Conservation (phyloP, 2,113 vertebrate species). For the Ochotona curzoniae region DNA sequence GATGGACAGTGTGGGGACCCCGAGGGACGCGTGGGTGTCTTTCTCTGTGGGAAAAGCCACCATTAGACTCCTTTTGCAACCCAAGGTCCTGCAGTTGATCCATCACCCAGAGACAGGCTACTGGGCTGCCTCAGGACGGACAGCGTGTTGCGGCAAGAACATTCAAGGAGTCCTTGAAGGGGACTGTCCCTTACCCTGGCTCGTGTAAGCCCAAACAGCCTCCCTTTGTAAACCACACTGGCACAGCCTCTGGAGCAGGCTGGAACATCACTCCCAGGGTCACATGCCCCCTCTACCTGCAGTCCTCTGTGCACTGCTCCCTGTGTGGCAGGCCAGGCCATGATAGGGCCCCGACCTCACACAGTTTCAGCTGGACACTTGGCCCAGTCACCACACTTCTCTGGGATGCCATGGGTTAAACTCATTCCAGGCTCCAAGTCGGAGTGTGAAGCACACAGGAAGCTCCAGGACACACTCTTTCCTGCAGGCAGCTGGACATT, state of each 20-base stretch:
- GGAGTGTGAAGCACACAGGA: background rate
- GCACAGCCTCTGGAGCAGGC: background rate
- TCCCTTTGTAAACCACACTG: background rate
- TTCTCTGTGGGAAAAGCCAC: constrained; percentile 88
- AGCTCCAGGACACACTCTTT: constrained; percentile 36
- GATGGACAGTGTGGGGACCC: constrained; percentile 95
- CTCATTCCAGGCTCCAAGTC: background rate
- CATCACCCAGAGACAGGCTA: background rate
- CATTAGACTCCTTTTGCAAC: background rate
- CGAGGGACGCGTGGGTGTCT: constrained; percentile 90
- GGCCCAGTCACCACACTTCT: background rate
- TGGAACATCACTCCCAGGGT: background rate
- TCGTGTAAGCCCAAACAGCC: background rate
- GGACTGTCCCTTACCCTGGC: background rate
- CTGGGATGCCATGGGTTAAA: background rate
- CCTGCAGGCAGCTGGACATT: constrained; percentile 66
- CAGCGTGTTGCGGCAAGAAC: background rate
- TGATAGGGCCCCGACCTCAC: background rate
- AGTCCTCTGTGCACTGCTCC: background rate
- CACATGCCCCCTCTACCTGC: background rate
- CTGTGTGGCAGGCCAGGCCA: background rate
- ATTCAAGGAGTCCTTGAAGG: background rate
- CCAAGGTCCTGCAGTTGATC: background rate
- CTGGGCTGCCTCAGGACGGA: background rate
- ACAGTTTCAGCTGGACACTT: background rate